A percentile compares a stretch with the other conserved stretches of the same genome.
Evolutionary conservation across 2,797 vertebrate species (phyloP).

Genomic region (Nannoperca obscura): DNA sequence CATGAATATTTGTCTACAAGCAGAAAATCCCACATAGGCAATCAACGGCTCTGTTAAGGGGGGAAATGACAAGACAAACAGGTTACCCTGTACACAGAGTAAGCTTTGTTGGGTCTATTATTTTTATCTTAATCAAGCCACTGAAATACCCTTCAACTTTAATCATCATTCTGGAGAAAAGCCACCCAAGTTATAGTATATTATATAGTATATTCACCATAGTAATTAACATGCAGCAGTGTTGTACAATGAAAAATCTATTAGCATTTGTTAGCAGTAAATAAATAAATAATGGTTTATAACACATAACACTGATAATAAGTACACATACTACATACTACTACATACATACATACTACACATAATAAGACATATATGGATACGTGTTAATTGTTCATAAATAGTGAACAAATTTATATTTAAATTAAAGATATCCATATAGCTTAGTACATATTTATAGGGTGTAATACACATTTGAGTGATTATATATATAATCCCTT

Average conservation of each 20-base stretch:
- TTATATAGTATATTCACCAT: background rate
- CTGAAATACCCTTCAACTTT: slow-evolving; percentile 35
- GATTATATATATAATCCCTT: too few species aligned
- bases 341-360: too few species aligned
- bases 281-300: background rate
- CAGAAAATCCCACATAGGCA: slow-evolving; percentile 19
- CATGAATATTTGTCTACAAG: slow-evolving; percentile 30
- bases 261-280: background rate
- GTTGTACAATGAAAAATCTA: background rate
- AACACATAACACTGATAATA: background rate
- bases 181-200: background rate
- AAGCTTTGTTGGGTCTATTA: slow-evolving; percentile 1
- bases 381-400: background rate
- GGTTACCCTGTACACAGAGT: background rate
- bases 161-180: slow-evolving; percentile 28
- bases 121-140: slow-evolving; percentile 45
- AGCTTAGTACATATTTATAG: background rate
- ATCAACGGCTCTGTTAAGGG: slow-evolving; percentile 33
- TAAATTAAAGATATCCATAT: background rate
- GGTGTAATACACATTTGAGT: too few species aligned
- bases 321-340: too few species aligned
- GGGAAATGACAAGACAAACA: slow-evolving; percentile 9
- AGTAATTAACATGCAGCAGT: background rate
- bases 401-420: background rate
- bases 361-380: too few species aligned